Evolutionary conservation across 92 coral and sea anemone genomes (phyloP).

Genomic region (Porites cylindrica): DNA sequence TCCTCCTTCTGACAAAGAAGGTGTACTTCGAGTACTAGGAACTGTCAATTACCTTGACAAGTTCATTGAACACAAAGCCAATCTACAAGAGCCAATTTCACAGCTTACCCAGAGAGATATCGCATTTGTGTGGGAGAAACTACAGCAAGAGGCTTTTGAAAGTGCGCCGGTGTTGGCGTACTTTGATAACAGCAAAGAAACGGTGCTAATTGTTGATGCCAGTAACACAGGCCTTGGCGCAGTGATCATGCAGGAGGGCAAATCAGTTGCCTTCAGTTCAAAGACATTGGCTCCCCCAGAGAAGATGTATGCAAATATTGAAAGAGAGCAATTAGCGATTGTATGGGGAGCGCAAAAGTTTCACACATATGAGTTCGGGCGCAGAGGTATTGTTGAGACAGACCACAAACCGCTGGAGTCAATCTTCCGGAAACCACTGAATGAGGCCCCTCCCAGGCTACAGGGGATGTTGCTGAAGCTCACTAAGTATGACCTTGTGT

Average conservation of each 20-base stretch:
- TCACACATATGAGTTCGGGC: conserved; percentile 57
- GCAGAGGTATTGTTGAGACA: conserved; percentile 54
- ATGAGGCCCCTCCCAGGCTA: conserved; percentile 68
- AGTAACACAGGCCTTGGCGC: too few species aligned
- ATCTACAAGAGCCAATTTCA: conserved; percentile 46
- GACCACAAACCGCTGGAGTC: conserved; percentile 59
- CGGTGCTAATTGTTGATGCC: too few species aligned
- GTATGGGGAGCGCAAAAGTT: conserved; percentile 58
- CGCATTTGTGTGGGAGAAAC: conserved; percentile 63
- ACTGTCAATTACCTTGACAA: conserved; percentile 39
- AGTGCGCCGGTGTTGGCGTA: conserved; percentile 55
- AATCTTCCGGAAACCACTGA: conserved; percentile 60
- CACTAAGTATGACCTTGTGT: conserved; percentile 58
- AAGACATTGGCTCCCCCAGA: conserved; percentile 47
- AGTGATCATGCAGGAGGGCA: too few species aligned
- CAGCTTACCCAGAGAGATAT: conserved; percentile 51
- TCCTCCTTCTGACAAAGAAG: conserved; percentile 59
- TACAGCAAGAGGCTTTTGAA: conserved; percentile 60
- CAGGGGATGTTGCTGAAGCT: conserved; percentile 68
- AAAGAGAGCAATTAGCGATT: conserved; percentile 59
- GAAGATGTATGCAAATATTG: conserved; percentile 46
- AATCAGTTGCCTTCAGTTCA: background rate
- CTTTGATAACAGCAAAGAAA: too few species aligned
- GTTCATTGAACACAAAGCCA: conserved; percentile 65
- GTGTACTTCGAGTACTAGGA: conserved; percentile 45